phyloP scores from a whole-genome alignment of 53 echinoderm and acorn worm species.

The Paracentrotus lividus region DNA sequence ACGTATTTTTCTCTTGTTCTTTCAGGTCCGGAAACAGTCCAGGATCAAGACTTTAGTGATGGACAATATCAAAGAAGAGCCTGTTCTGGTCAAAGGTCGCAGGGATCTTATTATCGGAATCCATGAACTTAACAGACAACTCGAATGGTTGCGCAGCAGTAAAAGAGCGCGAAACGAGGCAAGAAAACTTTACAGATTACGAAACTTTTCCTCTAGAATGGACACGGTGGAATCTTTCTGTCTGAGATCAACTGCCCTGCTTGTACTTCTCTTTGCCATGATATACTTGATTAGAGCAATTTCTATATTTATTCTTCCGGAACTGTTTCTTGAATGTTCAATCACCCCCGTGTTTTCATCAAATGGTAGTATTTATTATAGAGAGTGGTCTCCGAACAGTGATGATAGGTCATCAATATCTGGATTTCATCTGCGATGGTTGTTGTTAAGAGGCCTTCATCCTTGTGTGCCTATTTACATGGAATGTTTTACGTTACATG shows the following conservation, averaged over 20 bases:
- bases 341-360: neutral
- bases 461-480: slow-evolving; percentile 64
- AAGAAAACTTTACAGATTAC: slow-evolving; percentile 34
- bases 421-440: slow-evolving; percentile 53
- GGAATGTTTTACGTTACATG: slow-evolving; percentile 59
- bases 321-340: slow-evolving; percentile 60
- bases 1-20: neutral
- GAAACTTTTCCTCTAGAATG: neutral
- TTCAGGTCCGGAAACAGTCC: slow-evolving; percentile 36
- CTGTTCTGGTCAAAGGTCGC: slow-evolving; percentile 53
- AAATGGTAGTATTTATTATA: no score
- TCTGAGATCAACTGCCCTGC: slow-evolving; percentile 33
- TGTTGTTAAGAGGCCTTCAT: slow-evolving; percentile 28
- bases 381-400: neutral
- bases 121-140: slow-evolving; percentile 44
- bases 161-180: slow-evolving; percentile 49
- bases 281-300: slow-evolving; percentile 32
- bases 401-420: slow-evolving; percentile 30
- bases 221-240: slow-evolving; percentile 49
- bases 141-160: slow-evolving; percentile 54
- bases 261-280: slow-evolving; percentile 45
- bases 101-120: slow-evolving; percentile 42
- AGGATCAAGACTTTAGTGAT: slow-evolving; percentile 22
- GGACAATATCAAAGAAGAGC: slow-evolving; percentile 43
- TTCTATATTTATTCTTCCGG: slow-evolving; percentile 31